Evolutionary conservation across 2,113 vertebrate species (phyloP), one percentile per base, ranked within the genome.

Genomic region (Telmatochromis brachygnathus): DNA sequence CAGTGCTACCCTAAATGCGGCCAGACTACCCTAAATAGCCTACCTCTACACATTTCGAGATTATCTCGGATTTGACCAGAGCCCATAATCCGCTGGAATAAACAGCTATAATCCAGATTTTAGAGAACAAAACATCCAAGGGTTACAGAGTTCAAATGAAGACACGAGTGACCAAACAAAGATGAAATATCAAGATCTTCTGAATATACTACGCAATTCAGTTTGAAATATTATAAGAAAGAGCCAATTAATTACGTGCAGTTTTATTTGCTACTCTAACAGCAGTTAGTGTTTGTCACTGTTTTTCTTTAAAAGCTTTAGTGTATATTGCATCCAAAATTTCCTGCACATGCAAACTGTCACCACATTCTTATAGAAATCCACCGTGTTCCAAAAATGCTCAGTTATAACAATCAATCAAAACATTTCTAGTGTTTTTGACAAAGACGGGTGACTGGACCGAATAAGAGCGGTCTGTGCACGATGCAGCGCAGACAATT

Each of bases 41-140:
- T 81, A 83, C 77, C 84, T 88, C 79, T 81, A 89, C 89, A 93
- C 81, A 90, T 93, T 93, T 90, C 58, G 51, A 90, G 92, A 94
- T 94, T 94, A 93, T 88, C 85, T 86, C 82, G 77, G 85, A 91
- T 92, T 83, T 65, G 79, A 77, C 75, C 53, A 75, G 85, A 88
- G 68, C 62, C 55, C 51, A 85, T 94, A 93, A 94, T 94, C 92
- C 89, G 86, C 49, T 90, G 79, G 58, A 87, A 87, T 92, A 82
- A 86, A 85, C 79, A 65, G 79, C 75, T 79, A 77, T 89, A 93
- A 95, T 93, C 92, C 90, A 87, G 84, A 89, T 79, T 86, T 84
- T 47, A 51, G 37, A 82, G 81, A 58, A 91, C 58, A 85, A 88
- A 79, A 84, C 26, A 80, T 26, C 17, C 47, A 49, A 60, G 87